phyloP scores from a whole-genome alignment of 1,140 invertebrate genomes.

The Atopsyche davidsoni region DNA sequence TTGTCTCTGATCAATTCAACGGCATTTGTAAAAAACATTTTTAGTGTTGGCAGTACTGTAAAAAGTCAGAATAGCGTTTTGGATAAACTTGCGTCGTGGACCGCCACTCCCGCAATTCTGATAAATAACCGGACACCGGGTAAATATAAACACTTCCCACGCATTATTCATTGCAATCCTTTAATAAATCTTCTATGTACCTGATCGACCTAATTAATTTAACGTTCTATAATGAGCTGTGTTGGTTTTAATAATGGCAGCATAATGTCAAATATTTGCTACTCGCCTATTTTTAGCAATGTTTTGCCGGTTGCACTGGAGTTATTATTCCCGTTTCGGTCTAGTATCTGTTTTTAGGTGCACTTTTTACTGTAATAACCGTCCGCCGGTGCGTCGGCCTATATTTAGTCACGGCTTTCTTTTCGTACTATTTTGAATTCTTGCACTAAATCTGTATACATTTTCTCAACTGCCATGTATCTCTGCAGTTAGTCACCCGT shows the following conservation, averaged over 20 bases:
- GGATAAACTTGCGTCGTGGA: constrained; percentile 17
- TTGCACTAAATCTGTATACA: too few relatives aligned
- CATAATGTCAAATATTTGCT: constrained; percentile 13
- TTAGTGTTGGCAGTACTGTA: constrained; percentile 11
- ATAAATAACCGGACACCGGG: constrained; percentile 17
- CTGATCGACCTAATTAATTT: too few relatives aligned
- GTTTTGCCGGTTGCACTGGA: constrained; percentile 20
- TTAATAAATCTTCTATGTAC: too few relatives aligned
- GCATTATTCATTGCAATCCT: too few relatives aligned
- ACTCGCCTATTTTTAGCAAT: constrained; percentile 24
- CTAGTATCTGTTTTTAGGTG: constrained; percentile 8
- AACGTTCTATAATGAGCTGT: too few relatives aligned
- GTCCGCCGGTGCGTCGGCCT: constrained; percentile 8
- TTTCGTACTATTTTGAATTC: constrained; percentile 15
- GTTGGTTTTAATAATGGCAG: too few relatives aligned
- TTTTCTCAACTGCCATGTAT: too few relatives aligned
- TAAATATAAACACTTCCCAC: too few relatives aligned
- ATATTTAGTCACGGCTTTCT: constrained; percentile 12
- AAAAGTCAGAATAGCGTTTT: constrained; percentile 25
- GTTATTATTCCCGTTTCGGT: constrained; percentile 13
- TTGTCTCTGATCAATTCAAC: too few relatives aligned
- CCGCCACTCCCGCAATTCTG: constrained; percentile 22
- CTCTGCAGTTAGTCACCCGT: too few relatives aligned
- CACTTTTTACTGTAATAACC: constrained; percentile 10
- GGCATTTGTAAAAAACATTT: constrained; percentile 14